Conservation (phyloP, 2,797 vertebrate genomes). For the Nasua narica region DNA sequence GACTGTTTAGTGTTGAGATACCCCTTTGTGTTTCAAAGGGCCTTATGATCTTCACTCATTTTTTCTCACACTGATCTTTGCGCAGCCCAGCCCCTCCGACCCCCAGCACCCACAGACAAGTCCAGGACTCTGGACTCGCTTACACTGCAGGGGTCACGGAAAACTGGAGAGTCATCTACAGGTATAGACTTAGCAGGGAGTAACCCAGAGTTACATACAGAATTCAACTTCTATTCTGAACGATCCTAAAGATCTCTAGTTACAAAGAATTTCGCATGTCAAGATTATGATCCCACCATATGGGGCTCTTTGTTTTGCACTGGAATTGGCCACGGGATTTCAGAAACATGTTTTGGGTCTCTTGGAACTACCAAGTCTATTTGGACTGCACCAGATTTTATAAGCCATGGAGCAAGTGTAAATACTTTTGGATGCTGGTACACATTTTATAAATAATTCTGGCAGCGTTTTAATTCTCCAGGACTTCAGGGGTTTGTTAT, state of each 20-base stretch:
- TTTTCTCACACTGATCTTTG: neutral
- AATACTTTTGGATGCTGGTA: constrained; percentile 64
- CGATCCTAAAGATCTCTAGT: neutral
- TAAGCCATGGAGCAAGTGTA: constrained; percentile 59
- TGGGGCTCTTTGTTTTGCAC: constrained; percentile 48
- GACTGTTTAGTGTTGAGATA: neutral
- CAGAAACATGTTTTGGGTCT: constrained; percentile 64
- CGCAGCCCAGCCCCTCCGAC: neutral
- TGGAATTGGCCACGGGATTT: constrained; percentile 31
- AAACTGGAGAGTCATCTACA: neutral
- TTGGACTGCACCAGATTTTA: constrained; percentile 66
- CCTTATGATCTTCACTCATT: neutral
- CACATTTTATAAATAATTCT: constrained; percentile 76
- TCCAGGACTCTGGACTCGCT: neutral
- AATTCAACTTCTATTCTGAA: neutral
- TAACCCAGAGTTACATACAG: neutral
- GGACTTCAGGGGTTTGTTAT: constrained; percentile 71
- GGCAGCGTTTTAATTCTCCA: constrained; percentile 72
- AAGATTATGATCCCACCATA: constrained; percentile 29
- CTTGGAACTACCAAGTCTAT: constrained; percentile 61
- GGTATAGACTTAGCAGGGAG: neutral
- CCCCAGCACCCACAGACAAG: too few species aligned
- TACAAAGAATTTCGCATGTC: neutral
- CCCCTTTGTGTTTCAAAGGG: constrained; percentile 10
- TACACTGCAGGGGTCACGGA: neutral